These are phyloP conservation scores for Heliconius ethilla DNA, from an alignment of 2,888 invertebrate genomes.

Conservation along the genomic window DNA sequence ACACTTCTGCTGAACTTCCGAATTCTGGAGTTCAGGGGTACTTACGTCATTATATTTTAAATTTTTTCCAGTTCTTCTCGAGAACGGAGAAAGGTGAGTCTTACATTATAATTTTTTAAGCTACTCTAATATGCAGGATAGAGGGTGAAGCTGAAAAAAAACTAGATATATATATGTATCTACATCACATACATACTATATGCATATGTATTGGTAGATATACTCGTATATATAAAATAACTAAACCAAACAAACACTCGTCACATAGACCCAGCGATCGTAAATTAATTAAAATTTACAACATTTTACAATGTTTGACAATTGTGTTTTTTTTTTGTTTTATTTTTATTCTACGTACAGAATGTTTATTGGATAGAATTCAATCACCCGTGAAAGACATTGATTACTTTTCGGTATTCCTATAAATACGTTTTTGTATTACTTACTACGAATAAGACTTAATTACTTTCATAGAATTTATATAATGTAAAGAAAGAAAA, in stretches of 20 bases:
- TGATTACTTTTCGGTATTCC: constrained; percentile 26
- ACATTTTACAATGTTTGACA: constrained; percentile 18
- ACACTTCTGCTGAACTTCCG: too few relatives aligned
- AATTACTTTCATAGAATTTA: constrained; percentile 1
- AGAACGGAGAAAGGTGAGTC: not conserved
- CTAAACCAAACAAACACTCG: constrained; percentile 1
- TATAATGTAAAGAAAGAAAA: not conserved
- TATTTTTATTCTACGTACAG: constrained; percentile 20
- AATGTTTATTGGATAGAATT: constrained; percentile 17
- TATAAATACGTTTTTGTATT: not conserved
- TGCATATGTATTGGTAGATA: not conserved
- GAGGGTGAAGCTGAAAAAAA: not conserved
- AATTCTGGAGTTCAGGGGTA: too few relatives aligned
- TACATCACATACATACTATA: not conserved
- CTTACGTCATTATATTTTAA: too few relatives aligned
- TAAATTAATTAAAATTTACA: constrained; percentile 25
- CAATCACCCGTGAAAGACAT: constrained; percentile 19
- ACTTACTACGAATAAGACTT: constrained; percentile 5
- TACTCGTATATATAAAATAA: not conserved
- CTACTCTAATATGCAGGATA: not conserved
- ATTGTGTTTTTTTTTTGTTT: constrained; percentile 4
- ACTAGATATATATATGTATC: too few relatives aligned
- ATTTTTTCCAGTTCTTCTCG: too few relatives aligned
- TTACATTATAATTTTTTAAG: not conserved
- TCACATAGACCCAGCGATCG: not conserved